Conservation (phyloP, 2,888 invertebrate genomes). For the Philopedon plagiatum region DNA sequence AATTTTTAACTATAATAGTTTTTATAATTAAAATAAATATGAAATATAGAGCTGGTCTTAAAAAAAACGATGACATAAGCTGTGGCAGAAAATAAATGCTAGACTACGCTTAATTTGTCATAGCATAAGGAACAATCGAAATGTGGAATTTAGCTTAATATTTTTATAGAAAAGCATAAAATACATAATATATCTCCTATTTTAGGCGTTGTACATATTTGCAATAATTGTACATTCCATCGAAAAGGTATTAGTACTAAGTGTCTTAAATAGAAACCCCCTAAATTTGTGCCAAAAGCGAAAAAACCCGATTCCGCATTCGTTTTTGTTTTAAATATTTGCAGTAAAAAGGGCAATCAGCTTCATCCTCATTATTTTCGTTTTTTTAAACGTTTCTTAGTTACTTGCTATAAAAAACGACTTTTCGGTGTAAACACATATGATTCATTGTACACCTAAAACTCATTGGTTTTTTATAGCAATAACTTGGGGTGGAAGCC, state of each 20-base stretch:
- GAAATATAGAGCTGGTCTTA: conserved; percentile 5
- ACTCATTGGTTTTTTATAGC: too few species aligned
- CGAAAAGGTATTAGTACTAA: conserved; percentile 40
- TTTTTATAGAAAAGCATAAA: conserved; percentile 35
- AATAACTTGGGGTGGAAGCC: too few species aligned
- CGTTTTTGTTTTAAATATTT: conserved; percentile 12
- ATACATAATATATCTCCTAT: conserved; percentile 15
- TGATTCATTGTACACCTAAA: too few species aligned
- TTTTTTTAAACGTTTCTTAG: too few species aligned
- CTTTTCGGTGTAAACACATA: too few species aligned
- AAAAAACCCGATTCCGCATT: conserved; percentile 9
- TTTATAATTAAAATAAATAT: conserved; percentile 1
- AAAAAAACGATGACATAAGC: neutral
- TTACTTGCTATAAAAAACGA: too few species aligned
- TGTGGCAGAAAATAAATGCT: neutral
- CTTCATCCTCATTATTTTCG: too few species aligned
- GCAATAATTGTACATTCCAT: conserved; percentile 48
- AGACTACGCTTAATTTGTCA: conserved; percentile 11
- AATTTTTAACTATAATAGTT: too few species aligned
- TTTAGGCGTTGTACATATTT: conserved; percentile 38
- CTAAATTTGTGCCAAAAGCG: conserved; percentile 25
- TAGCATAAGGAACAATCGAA: conserved; percentile 13
- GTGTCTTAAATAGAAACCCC: conserved; percentile 34
- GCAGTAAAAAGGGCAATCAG: too few species aligned
- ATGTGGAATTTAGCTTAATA: conserved; percentile 32